These are phyloP conservation scores for Platyscapa corneri DNA, from an alignment of 1,140 invertebrate species.

Conservation along the genomic window DNA sequence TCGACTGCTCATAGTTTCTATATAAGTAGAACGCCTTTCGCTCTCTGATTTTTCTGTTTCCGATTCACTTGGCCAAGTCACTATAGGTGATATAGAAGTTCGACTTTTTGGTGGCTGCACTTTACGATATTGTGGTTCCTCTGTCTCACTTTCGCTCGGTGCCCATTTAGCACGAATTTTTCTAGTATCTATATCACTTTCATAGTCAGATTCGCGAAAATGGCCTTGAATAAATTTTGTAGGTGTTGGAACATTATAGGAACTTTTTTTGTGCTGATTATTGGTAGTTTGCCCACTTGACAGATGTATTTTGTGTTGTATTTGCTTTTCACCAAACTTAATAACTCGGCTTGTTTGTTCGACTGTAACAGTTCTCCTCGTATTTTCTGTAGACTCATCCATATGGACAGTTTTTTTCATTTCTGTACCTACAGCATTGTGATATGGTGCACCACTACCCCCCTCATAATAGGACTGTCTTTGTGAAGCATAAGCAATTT, in stretches of 20 bases:
- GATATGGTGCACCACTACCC: constrained; percentile 73
- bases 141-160: constrained; percentile 76
- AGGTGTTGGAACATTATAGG: constrained; percentile 76
- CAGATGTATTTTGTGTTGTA: background rate
- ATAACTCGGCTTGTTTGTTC: constrained; percentile 82
- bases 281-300: constrained; percentile 1
- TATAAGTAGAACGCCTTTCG: constrained; percentile 62
- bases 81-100: constrained; percentile 63
- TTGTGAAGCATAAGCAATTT: constrained; percentile 77
- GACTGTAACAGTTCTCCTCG: constrained; percentile 79
- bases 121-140: constrained; percentile 77
- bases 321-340: constrained; percentile 76
- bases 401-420: constrained; percentile 81
- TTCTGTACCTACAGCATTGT: constrained; percentile 79
- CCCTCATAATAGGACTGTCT: constrained; percentile 74
- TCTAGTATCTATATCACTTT: constrained; percentile 79
- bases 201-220: constrained; percentile 82
- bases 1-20: constrained; percentile 67
- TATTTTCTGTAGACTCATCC: constrained; percentile 81
- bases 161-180: constrained; percentile 79
- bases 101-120: constrained; percentile 75
- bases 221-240: constrained; percentile 82
- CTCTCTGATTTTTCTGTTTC: constrained; percentile 69
- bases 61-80: constrained; percentile 64
- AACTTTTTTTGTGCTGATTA: constrained; percentile 59